Percentiles rank a stretch among this genome's conserved stretches.
phyloP scores from a whole-genome alignment of 2,888 invertebrate species.

The Seira sanloemensis region DNA sequence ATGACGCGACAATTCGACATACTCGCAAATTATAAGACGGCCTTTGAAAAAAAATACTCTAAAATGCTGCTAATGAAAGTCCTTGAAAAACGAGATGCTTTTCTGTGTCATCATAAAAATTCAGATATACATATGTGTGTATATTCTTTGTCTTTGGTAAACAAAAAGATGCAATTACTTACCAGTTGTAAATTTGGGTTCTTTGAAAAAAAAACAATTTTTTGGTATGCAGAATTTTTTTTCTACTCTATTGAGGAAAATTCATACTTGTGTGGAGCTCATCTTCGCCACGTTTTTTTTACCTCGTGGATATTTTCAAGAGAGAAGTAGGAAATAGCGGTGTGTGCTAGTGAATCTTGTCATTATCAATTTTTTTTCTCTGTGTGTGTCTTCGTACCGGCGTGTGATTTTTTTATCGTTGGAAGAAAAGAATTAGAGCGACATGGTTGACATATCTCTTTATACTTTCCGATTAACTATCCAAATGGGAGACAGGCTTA shows the following conservation, averaged over 20 bases:
- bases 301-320: no score
- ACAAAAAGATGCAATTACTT: conserved; percentile 15
- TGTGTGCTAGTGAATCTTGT: not conserved
- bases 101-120: conserved; percentile 17
- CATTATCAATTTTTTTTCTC: not conserved
- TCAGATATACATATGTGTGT: no score
- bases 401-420: not conserved
- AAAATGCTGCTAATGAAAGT: conserved; percentile 18
- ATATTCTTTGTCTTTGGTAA: conserved; percentile 6
- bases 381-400: no score
- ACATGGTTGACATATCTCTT: conserved; percentile 16
- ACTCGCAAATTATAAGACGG: conserved; percentile 6
- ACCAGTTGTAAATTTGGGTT: not conserved
- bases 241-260: not conserved
- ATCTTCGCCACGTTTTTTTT: not conserved
- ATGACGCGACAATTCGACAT: conserved; percentile 6
- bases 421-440: conserved; percentile 16
- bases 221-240: no score
- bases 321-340: not conserved
- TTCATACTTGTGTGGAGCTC: no score
- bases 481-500: not conserved
- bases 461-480: not conserved
- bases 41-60: not conserved
- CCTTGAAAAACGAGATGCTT: conserved; percentile 18
- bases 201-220: no score